Base-by-base conservation (phyloP, 2,888 invertebrate species). In the Ennomos fuscantarius region DNA sequence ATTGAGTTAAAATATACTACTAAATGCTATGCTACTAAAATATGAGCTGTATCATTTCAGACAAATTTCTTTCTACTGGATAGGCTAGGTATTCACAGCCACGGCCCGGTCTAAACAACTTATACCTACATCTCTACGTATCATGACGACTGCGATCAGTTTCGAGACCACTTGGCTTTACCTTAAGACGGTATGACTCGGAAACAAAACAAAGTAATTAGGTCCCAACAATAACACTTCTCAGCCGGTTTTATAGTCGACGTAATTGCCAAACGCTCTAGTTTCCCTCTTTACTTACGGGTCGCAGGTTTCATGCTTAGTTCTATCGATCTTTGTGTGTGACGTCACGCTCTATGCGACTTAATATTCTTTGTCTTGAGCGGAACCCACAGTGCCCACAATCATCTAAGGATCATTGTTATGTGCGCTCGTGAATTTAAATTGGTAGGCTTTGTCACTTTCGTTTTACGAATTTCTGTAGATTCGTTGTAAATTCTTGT, bases 171-270 rank as follows among this genome's bases (percentile, higher is more conserved):
- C 15, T 60, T 45, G 42, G 58, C 53, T 60, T 63, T 60, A 36
- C 33, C 39, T 41, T 60, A 60, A 63, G 57, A 61, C 51, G 47
- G 50, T 44, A 60, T 45, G 45, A 56, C 52, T 63, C 56, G 52
- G 53, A 55, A 62, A 63, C 61, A 66, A 62, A 65, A 65, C 65
- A 68, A 65, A 65, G 65, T 64, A 65, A 65, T 65, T 65, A 65
- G 63, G 61, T 63, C 43, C 63, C 62, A 63, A 64, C 68, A 62
- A 68, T 65, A 68, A 68, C 68, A 68, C 59, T 68, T 68, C 62
- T 62, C 63, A 63, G 62, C 50, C 55, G 57, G 59, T 59, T 65
- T 60, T 68, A 68, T 61, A 57, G 65, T 48, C 35, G 41, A 43
- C 51, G 68, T 65, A 65, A 65, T 68, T 64, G 59, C 59, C 65